Base-by-base conservation (phyloP, 2,888 invertebrate species). In the Diaphora mendica region DNA sequence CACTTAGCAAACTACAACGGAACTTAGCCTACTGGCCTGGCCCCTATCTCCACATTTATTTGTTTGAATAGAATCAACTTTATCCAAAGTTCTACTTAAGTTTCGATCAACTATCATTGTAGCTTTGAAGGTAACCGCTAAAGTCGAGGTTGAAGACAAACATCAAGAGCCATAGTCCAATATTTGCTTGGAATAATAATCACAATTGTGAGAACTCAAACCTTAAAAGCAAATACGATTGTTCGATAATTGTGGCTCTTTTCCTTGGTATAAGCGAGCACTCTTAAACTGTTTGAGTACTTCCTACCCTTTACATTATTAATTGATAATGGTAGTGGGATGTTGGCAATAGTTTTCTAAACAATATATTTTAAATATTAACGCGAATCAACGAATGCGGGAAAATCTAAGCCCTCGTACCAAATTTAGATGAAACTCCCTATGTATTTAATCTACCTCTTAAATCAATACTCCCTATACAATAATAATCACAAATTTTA, bases 21-120 rank as follows among this genome's bases (percentile, higher is more conserved):
- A 91, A 89, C 89, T 89, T 87, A 85, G 84, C 85, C 86, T 84
- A 82, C 81, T 83, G 77, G 79, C 79, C 55, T 51, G 72, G 78
- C 84, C 84, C 85, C 83, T 87, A 90, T 86, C 85, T 73, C 64
- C 65, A 79, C 76, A 75, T 80, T 69, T 82, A 82, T 78, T 82
- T 74, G 69, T 80, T 76, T 74, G 72, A 78, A 77, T 74, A 74
- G 73, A 77, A 79, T 80, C 73, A 80, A 82, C 76, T 84, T 83
- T 59, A 73, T 35, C 62, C 55, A 72, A 64, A 82, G 71, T 82
- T 80, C 73, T 68, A 72, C 71, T 73, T 64, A 81, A 82, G 70
- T 82, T 79, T 71, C 51, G 5, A 73, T 66, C 67, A 67, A 70
- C 67, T 74, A 77, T 67, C 59, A 70, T 78, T 72, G 70, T 74